Evolutionary conservation across 2,113 vertebrate species (phyloP), one percentile per base, ranked within the genome.

Genomic region (Pavo muticus): DNA sequence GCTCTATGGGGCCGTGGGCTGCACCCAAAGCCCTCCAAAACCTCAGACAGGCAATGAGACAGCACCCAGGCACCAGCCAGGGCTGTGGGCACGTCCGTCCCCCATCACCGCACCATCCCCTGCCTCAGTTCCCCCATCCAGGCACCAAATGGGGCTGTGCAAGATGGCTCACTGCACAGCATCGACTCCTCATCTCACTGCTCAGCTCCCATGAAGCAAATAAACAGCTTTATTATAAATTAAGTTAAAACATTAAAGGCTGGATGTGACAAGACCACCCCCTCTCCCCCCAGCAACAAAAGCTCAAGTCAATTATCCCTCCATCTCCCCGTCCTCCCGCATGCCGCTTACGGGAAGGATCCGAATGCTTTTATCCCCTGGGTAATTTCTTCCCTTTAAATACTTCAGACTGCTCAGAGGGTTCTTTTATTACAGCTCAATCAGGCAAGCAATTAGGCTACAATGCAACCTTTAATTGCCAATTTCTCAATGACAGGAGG

Each of bases 1-100:
- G 5, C 7, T 1, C n/a, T 1, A 0, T 0, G 1, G 9, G 45
- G 6, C 17, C 0, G 0, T 1, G 12, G 27, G 32, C 37, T 15
- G 5, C 44, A 60, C 68, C 30, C 24, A 7, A 6, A 2, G 4
- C 5, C 14, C 39, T 27, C 2, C 0, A 3, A 60, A 44, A 20
- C 39, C 23, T 30, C 2, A 5, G 27, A 15, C 60, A 9, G 24
- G 37, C 10, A 16, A n/a, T 6, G 11, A 48, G 30, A 25, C 67
- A 32, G 42, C 64, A 67, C 40, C 40, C 40, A 10, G 40, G 14
- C 40, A 44, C 8, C 65, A 24, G 20, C 42, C 20, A 32, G 42
- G 42, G 65, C 30, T 6, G 6, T 15, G 42, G 20, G 6, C 20
- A 20, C 9, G 7, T 12, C 20, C 30, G 6, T 67, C 30, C 42